phyloP scores from a whole-genome alignment of 2,888 invertebrate species.

The Acanthoscelides obtectus region DNA sequence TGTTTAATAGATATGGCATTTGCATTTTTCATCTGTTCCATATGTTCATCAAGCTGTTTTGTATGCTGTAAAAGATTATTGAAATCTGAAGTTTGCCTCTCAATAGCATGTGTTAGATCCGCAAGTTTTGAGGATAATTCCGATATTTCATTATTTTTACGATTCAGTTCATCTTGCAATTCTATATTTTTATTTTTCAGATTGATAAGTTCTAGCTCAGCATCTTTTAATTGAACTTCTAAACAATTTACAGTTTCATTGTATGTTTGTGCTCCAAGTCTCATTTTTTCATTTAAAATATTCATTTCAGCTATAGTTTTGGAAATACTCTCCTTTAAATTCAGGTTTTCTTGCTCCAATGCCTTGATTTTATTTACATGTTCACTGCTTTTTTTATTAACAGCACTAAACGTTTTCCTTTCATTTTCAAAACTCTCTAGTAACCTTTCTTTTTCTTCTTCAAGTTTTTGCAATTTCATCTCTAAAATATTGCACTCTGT shows the following conservation, averaged over 20 bases:
- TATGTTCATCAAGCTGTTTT: slow-evolving; percentile 10
- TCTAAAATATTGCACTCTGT: slow-evolving; percentile 23
- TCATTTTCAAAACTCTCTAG: slow-evolving; percentile 24
- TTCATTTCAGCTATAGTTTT: slow-evolving; percentile 3
- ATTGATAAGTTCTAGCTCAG: background rate
- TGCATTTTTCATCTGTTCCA: slow-evolving; percentile 16
- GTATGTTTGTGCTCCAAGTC: slow-evolving; percentile 3
- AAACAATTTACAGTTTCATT: background rate
- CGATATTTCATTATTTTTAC: background rate
- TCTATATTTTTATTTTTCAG: slow-evolving; percentile 7
- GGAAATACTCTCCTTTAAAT: slow-evolving; percentile 9
- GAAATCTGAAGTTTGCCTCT: slow-evolving; percentile 22
- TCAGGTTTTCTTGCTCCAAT: slow-evolving; percentile 14
- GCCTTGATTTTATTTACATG: slow-evolving; percentile 12
- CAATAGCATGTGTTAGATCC: slow-evolving; percentile 12
- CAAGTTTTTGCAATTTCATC: slow-evolving; percentile 25
- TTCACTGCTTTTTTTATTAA: slow-evolving; percentile 7
- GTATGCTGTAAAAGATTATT: slow-evolving; percentile 20
- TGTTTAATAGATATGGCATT: slow-evolving; percentile 15
- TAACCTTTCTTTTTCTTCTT: slow-evolving; percentile 26
- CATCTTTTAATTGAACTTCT: background rate
- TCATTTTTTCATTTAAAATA: slow-evolving; percentile 3
- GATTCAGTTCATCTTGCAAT: slow-evolving; percentile 4
- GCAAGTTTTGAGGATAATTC: slow-evolving; percentile 1
- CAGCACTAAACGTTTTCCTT: slow-evolving; percentile 18